Conservation (phyloP, 2,797 vertebrate genomes). For the Aselliscus stoliczkanus region DNA sequence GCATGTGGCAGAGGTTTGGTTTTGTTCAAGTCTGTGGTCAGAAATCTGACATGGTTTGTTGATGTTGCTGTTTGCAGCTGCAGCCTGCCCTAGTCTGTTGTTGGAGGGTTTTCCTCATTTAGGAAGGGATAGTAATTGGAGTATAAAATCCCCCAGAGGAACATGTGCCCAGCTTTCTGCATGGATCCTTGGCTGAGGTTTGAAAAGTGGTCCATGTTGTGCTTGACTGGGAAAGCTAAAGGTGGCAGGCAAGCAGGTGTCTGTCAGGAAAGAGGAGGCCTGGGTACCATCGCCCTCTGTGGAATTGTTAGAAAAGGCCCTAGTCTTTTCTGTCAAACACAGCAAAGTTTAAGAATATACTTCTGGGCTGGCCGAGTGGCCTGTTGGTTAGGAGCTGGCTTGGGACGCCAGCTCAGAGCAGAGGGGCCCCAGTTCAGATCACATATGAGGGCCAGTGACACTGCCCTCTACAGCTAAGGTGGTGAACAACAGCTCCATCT, state of each 20-base stretch:
- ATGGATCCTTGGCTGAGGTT: not conserved
- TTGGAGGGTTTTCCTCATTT: not conserved
- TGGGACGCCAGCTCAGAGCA: too few species aligned
- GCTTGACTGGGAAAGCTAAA: not conserved
- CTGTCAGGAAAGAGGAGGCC: not conserved
- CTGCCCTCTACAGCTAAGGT: too few species aligned
- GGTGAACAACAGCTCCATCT: too few species aligned
- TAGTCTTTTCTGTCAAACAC: too few species aligned
- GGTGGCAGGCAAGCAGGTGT: not conserved
- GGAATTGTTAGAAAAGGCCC: too few species aligned
- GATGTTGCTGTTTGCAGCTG: not conserved
- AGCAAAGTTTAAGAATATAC: too few species aligned
- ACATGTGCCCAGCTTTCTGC: not conserved
- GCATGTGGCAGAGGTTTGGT: not conserved
- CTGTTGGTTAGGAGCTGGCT: too few species aligned
- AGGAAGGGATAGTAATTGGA: not conserved
- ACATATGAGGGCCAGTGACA: too few species aligned
- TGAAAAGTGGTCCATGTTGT: not conserved
- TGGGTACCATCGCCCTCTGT: not conserved
- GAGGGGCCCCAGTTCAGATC: too few species aligned
- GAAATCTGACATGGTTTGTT: not conserved
- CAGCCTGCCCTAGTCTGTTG: not conserved
- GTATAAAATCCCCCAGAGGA: not conserved
- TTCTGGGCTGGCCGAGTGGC: too few species aligned
- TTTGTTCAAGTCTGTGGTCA: not conserved